Evolutionary conservation across 2,797 vertebrate species (phyloP), one percentile per base, ranked within the genome.

Genomic region (Chanos chanos): DNA sequence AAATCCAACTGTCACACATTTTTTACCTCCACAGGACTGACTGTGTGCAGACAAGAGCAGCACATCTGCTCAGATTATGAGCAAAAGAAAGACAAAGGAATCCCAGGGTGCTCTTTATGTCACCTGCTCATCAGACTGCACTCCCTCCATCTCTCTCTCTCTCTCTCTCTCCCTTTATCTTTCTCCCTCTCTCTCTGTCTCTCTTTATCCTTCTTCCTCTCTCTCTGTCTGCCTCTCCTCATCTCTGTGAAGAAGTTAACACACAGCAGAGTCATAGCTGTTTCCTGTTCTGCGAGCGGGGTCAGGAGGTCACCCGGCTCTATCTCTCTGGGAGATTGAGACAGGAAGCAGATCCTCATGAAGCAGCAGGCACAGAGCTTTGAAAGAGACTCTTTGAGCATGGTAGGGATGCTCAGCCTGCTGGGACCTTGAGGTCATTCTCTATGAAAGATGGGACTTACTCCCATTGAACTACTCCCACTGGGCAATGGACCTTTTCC

Each of bases 351-450:
- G 47, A 50, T 79, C 49, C 59, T 73, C 74, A 72, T 8, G 65
- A 68, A 54, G 77, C 24, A 73, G 3, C 6, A 74, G 77, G 74
- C 80, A 78, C 72, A 80, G 76, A 79, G 81, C 77, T 79, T 72
- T 72, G 79, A 63, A 64, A 77, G 61, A n/a, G 57, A 60, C 71
- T 79, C 76, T 75, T 61, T 72, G 61, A 73, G 68, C 68, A 67
- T 73, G 53, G 72, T 44, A 37, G n/a, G n/a, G n/a, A n/a, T n/a
- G n/a, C n/a, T n/a, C n/a, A n/a, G n/a, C n/a, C n/a, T n/a, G n/a
- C n/a, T n/a, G n/a, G n/a, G n/a, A n/a, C n/a, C n/a, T n/a, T n/a
- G n/a, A n/a, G n/a, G n/a, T n/a, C n/a, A n/a, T n/a, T n/a, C n/a
- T n/a, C n/a, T n/a, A n/a, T n/a, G n/a, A n/a, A n/a, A n/a, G n/a